Conservation (phyloP, 1,140 invertebrate species). For the Trichonephila inaurata region DNA sequence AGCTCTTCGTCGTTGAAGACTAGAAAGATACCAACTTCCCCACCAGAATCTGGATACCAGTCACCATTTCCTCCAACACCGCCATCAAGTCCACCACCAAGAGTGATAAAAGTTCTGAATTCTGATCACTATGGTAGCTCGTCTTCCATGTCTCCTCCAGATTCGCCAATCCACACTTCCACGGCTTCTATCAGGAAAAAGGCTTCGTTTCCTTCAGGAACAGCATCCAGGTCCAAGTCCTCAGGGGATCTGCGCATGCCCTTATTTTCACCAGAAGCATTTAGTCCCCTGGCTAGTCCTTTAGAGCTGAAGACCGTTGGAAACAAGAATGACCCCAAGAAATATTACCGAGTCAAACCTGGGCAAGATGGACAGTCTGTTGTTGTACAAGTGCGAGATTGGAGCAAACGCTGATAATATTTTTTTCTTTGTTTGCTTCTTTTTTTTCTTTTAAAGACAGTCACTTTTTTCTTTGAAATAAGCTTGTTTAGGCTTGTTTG, state of each 20-base stretch:
- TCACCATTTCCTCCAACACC: constrained; percentile 72
- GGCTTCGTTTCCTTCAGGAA: constrained; percentile 66
- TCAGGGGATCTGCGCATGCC: constrained; percentile 54
- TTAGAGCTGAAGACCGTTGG: constrained; percentile 69
- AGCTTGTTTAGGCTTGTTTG: background rate
- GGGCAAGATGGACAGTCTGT: constrained; percentile 73
- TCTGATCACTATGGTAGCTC: constrained; percentile 72
- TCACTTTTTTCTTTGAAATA: background rate
- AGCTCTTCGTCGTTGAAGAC: constrained; percentile 53
- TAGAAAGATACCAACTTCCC: constrained; percentile 70
- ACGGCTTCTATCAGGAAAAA: constrained; percentile 62
- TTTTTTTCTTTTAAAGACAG: background rate
- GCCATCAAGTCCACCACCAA: constrained; percentile 70
- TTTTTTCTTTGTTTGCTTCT: background rate
- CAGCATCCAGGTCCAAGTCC: constrained; percentile 66
- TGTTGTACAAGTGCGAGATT: constrained; percentile 68
- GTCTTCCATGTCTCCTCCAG: constrained; percentile 68
- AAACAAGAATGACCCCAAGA: constrained; percentile 44
- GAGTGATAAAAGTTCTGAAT: constrained; percentile 63
- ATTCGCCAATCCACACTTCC: constrained; percentile 51
- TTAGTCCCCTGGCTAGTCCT: constrained; percentile 71
- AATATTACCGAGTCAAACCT: constrained; percentile 71
- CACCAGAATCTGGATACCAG: constrained; percentile 73
- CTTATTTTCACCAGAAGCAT: constrained; percentile 48
- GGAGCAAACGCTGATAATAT: constrained; percentile 44